phyloP scores from a whole-genome alignment of 2,113 vertebrate species.

The Glaucidium brasilianum region DNA sequence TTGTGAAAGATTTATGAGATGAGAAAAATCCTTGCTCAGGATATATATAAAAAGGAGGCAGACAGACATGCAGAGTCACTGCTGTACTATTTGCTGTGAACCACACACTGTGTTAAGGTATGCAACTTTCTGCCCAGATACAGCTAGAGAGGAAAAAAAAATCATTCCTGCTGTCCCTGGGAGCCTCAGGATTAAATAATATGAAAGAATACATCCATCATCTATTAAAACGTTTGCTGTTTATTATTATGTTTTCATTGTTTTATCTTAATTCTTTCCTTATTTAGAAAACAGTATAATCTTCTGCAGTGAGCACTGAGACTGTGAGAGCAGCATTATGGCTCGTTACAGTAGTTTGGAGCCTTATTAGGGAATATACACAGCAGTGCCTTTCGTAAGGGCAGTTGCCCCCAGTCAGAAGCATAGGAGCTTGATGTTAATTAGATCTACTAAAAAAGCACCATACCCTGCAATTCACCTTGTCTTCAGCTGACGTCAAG shows the following conservation, averaged over 20 bases:
- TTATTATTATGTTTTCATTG: not conserved
- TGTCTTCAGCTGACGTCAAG: not conserved
- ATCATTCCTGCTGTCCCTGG: not conserved
- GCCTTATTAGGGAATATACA: not conserved
- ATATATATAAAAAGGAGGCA: not conserved
- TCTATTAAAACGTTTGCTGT: not conserved
- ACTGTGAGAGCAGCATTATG: not conserved
- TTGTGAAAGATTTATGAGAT: slow-evolving; percentile 40
- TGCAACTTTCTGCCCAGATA: slow-evolving; percentile 1
- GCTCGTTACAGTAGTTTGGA: not conserved
- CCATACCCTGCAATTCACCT: not conserved
- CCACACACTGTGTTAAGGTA: not conserved
- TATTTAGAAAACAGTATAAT: not conserved
- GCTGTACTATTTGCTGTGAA: slow-evolving; percentile 21
- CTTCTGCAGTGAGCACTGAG: not conserved
- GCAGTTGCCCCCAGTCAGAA: not conserved
- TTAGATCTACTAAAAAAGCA: not conserved
- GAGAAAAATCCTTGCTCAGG: slow-evolving; percentile 13
- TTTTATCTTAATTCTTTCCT: not conserved
- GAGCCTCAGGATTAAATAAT: not conserved
- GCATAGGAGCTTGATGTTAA: not conserved
- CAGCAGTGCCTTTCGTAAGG: not conserved
- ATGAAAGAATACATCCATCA: not conserved
- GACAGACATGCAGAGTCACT: not conserved
- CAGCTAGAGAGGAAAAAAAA: not conserved